Evolutionary conservation across 2,888 invertebrate genomes (phyloP).

Genomic region (Dexiosoma caninum): DNA sequence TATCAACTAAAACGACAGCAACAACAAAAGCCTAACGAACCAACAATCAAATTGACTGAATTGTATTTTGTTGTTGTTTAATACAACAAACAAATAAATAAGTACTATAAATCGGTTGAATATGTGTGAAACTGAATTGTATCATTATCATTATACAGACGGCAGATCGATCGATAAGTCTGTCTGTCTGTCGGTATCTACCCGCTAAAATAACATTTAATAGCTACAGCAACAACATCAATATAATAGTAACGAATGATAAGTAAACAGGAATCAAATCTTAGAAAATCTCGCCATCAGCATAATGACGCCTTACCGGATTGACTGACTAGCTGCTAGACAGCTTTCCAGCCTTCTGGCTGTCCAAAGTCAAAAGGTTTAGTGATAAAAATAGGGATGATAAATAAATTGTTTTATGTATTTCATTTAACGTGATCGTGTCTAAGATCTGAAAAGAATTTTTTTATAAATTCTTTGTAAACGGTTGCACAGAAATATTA

Average conservation of each 20-base stretch:
- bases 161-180: slow-evolving; percentile 32
- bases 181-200: slow-evolving; percentile 20
- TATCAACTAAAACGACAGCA: slow-evolving; percentile 45
- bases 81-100: background rate
- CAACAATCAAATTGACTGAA: slow-evolving; percentile 42
- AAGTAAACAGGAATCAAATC: slow-evolving; percentile 47
- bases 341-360: slow-evolving; percentile 29
- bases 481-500: background rate
- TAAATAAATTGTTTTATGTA: background rate
- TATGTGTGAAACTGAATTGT: slow-evolving; percentile 51
- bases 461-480: background rate
- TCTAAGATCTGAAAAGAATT: background rate
- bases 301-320: slow-evolving; percentile 54
- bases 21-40: slow-evolving; percentile 23
- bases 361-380: slow-evolving; percentile 43
- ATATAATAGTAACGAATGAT: slow-evolving; percentile 13
- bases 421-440: background rate
- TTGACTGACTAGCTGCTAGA: slow-evolving; percentile 17
- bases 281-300: slow-evolving; percentile 55
- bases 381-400: slow-evolving; percentile 18
- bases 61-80: slow-evolving; percentile 18
- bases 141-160: slow-evolving; percentile 38
- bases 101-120: slow-evolving; percentile 32
- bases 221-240: slow-evolving; percentile 22
- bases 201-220: slow-evolving; percentile 38